These are phyloP conservation scores for Pseudococcus longispinus DNA, from an alignment of 2,888 invertebrate species.

Conservation along the genomic window DNA sequence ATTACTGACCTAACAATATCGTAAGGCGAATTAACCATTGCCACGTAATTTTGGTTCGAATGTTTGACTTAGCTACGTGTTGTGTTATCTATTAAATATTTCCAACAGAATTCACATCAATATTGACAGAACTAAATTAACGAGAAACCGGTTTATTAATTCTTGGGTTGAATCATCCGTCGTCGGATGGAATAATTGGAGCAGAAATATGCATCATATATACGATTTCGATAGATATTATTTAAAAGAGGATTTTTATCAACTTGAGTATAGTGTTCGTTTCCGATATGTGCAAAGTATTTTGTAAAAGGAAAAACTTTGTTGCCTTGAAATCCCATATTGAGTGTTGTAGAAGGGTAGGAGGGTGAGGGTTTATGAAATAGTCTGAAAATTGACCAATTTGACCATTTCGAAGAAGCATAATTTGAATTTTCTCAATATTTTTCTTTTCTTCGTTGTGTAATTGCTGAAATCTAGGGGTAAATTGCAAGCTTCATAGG, in stretches of 20 bases:
- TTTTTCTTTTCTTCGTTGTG: too few relatives aligned
- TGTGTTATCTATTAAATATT: slow-evolving; percentile 35
- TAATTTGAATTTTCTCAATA: too few relatives aligned
- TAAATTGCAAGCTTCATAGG: too few relatives aligned
- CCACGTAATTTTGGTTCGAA: slow-evolving; percentile 38
- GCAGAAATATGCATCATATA: slow-evolving; percentile 29
- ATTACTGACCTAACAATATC: slow-evolving; percentile 39
- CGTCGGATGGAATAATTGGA: slow-evolving; percentile 8
- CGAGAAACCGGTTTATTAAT: slow-evolving; percentile 48
- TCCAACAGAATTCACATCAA: slow-evolving; percentile 43
- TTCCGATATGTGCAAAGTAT: slow-evolving; percentile 15
- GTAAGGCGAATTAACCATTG: neutral
- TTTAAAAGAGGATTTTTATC: neutral
- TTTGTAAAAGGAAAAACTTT: neutral
- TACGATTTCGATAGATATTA: slow-evolving; percentile 34
- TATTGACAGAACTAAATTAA: slow-evolving; percentile 48
- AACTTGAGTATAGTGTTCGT: neutral
- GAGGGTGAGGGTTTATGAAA: too few relatives aligned
- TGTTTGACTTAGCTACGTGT: slow-evolving; percentile 28
- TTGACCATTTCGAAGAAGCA: too few relatives aligned
- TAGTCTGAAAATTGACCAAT: too few relatives aligned
- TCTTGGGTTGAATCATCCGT: slow-evolving; percentile 29
- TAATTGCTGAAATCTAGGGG: too few relatives aligned
- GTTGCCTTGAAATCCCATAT: neutral
- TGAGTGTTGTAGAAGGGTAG: neutral